Conservation (phyloP, 2,797 vertebrate species). For the Corythornis leucogaster region DNA sequence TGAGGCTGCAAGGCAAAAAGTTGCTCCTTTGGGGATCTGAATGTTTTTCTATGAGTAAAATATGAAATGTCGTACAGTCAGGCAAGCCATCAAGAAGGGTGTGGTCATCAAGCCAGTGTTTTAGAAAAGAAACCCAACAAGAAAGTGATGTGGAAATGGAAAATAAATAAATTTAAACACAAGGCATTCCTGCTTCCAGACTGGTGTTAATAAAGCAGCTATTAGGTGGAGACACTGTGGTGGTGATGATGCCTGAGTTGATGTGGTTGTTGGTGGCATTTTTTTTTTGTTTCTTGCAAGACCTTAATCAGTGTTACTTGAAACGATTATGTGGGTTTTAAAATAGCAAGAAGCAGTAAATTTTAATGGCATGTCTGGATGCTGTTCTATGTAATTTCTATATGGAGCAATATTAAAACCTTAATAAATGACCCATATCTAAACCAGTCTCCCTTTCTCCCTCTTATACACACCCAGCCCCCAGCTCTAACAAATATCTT, state of each 20-base stretch:
- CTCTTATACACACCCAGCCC: neutral
- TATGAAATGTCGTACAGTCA: neutral
- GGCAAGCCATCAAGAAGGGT: neutral
- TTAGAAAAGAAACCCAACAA: conserved; percentile 29
- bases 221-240: conserved; percentile 67
- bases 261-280: neutral
- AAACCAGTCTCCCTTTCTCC: neutral
- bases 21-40: neutral
- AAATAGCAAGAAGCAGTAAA: conserved; percentile 67
- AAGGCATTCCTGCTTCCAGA: conserved; percentile 57
- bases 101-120: neutral
- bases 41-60: neutral
- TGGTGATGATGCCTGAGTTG: conserved; percentile 58
- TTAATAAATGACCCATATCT: conserved; percentile 42
- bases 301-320: conserved; percentile 71
- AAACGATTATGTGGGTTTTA: conserved; percentile 67
- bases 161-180: conserved; percentile 50
- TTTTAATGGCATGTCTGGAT: conserved; percentile 52
- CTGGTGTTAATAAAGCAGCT: conserved; percentile 64
- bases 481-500: neutral
- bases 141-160: conserved; percentile 31
- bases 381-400: conserved; percentile 39
- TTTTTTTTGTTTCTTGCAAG: conserved; percentile 66
- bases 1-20: neutral
- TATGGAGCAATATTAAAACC: conserved; percentile 26